Percentiles rank a stretch among this genome's conserved stretches.
Evolutionary conservation across 2,888 invertebrate species (phyloP).

Genomic region (Eilema depressum): DNA sequence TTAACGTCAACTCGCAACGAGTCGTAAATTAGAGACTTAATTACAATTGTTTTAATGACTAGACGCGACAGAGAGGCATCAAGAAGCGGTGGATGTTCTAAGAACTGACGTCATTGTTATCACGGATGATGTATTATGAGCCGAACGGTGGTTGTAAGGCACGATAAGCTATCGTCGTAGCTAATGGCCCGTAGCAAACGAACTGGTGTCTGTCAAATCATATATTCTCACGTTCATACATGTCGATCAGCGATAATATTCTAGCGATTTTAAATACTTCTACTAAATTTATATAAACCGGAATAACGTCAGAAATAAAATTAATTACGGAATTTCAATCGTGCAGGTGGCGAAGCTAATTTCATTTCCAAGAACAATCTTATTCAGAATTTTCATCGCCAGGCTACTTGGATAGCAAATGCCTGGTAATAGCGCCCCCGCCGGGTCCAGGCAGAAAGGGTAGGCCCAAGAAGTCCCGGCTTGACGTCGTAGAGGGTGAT

Average conservation of each 20-base stretch:
- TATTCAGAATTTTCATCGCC: no score
- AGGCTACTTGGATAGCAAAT: no score
- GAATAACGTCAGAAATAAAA: background rate
- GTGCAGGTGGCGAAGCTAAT: background rate
- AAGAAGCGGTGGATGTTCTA: conserved; percentile 55
- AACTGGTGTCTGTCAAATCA: conserved; percentile 56
- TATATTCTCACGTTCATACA: conserved; percentile 46
- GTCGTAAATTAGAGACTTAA: conserved; percentile 73
- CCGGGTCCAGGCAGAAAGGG: no score
- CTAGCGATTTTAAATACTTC: background rate
- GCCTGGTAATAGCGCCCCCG: no score
- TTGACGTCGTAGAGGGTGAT: no score
- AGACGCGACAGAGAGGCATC: conserved; percentile 49
- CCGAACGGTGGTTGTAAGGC: conserved; percentile 45
- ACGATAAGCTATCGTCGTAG: conserved; percentile 62
- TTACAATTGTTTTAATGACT: conserved; percentile 77
- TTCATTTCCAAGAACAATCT: no score
- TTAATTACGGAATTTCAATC: background rate
- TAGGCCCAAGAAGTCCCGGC: no score
- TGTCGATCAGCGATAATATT: conserved; percentile 32
- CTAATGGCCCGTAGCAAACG: conserved; percentile 65
- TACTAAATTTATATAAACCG: background rate
- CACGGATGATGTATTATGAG: conserved; percentile 66
- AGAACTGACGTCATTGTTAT: conserved; percentile 67
- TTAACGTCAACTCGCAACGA: conserved; percentile 63